Percentiles rank a stretch among this genome's conserved stretches.
Conservation (phyloP, 2,888 invertebrate species). For the Deladenus siricidicola region DNA sequence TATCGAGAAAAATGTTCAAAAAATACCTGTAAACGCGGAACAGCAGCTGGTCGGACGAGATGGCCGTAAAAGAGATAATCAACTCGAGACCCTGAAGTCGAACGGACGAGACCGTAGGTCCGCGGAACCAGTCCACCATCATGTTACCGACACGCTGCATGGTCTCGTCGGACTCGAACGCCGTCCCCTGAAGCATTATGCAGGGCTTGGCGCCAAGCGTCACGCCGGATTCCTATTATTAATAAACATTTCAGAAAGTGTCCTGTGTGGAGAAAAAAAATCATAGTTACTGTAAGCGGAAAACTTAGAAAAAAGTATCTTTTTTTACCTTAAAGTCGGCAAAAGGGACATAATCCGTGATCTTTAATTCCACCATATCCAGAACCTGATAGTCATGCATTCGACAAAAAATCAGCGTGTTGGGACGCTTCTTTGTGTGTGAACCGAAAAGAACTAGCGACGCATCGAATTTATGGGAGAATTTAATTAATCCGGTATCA, state of each 20-base stretch:
- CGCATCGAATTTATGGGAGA: conserved; percentile 72
- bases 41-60: conserved; percentile 67
- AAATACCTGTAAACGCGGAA: conserved; percentile 65
- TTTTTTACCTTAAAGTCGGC: conserved; percentile 44
- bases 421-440: conserved; percentile 73
- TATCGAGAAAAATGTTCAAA: too few relatives aligned
- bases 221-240: conserved; percentile 65
- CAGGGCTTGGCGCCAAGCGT: conserved; percentile 79
- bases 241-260: too few relatives aligned
- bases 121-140: conserved; percentile 80
- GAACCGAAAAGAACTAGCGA: conserved; percentile 82
- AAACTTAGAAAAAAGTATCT: too few relatives aligned
- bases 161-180: conserved; percentile 73
- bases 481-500: conserved; percentile 67
- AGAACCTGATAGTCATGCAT: conserved; percentile 79
- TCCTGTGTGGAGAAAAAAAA: conserved; percentile 10
- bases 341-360: conserved; percentile 69
- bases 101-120: conserved; percentile 71
- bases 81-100: conserved; percentile 87
- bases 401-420: conserved; percentile 59
- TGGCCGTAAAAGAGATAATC: conserved; percentile 77
- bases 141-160: conserved; percentile 76
- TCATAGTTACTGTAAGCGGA: background rate
- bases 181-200: conserved; percentile 79
- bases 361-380: conserved; percentile 91